Evolutionary conservation across 92 coral and sea anemone genomes (phyloP).

Genomic region (Porites divaricata): DNA sequence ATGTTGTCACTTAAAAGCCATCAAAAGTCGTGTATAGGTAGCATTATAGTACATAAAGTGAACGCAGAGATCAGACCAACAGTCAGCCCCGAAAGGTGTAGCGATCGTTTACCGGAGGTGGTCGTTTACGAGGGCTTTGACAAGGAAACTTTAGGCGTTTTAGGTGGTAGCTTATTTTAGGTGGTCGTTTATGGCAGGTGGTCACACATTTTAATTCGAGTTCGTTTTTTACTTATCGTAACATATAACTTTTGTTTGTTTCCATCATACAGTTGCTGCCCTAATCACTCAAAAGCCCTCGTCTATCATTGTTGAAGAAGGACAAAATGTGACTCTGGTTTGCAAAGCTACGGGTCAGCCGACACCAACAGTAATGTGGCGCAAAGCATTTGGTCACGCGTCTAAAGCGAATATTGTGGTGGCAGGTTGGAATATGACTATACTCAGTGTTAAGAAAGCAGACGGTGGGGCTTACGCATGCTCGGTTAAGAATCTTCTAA

Average conservation of each 20-base stretch:
- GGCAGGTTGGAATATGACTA: not conserved
- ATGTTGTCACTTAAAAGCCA: no score
- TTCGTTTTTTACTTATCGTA: no score
- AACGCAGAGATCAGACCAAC: no score
- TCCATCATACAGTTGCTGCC: conserved; percentile 13
- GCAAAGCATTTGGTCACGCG: conserved; percentile 1
- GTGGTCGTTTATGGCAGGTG: no score
- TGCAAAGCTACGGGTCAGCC: conserved; percentile 38
- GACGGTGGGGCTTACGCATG: conserved; percentile 41
- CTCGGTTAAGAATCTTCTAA: conserved; percentile 19
- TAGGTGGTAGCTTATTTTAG: no score
- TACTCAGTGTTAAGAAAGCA: not conserved
- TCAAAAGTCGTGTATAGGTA: no score
- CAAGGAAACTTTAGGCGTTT: no score
- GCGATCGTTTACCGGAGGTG: no score
- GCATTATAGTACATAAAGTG: no score
- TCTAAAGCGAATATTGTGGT: not conserved
- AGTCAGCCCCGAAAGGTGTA: no score
- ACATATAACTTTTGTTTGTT: not conserved
- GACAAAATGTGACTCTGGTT: conserved; percentile 2
- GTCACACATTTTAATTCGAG: no score
- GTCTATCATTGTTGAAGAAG: conserved; percentile 23
- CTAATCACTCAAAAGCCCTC: conserved; percentile 22
- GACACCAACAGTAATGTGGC: conserved; percentile 12
- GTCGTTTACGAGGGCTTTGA: no score